Evolutionary conservation across 2,113 vertebrate genomes (phyloP).

Genomic region (Bucco capensis): DNA sequence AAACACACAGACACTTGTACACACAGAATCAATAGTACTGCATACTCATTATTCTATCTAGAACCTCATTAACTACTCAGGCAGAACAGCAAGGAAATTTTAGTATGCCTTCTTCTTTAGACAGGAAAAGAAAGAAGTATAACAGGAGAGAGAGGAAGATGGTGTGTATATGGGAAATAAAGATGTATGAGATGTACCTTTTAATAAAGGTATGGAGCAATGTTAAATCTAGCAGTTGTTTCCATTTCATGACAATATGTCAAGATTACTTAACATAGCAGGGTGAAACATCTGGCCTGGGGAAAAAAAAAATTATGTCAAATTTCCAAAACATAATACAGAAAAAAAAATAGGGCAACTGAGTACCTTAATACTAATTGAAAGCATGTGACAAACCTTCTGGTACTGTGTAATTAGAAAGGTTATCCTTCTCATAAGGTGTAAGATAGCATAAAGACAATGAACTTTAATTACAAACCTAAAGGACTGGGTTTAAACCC

Average conservation of each 20-base stretch:
- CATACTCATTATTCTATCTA: slow-evolving; percentile 78
- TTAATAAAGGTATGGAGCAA: slow-evolving; percentile 73
- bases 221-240: slow-evolving; percentile 73
- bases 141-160: slow-evolving; percentile 11
- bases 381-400: slow-evolving; percentile 49
- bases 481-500: slow-evolving; percentile 53
- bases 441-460: slow-evolving; percentile 55
- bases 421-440: slow-evolving; percentile 50
- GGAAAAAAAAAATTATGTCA: slow-evolving; percentile 12
- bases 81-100: slow-evolving; percentile 60
- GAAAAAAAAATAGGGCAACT: slow-evolving; percentile 48
- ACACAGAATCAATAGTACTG: slow-evolving; percentile 55
- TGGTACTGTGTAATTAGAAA: slow-evolving; percentile 44
- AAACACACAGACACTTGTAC: not conserved
- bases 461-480: slow-evolving; percentile 66
- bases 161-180: slow-evolving; percentile 58
- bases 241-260: slow-evolving; percentile 69
- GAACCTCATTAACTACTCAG: slow-evolving; percentile 77
- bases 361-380: slow-evolving; percentile 32
- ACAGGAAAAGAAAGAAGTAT: not conserved
- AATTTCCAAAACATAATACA: slow-evolving; percentile 67
- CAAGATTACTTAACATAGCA: slow-evolving; percentile 74
- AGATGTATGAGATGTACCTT: slow-evolving; percentile 64
- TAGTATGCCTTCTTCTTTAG: slow-evolving; percentile 55
- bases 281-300: slow-evolving; percentile 71